These are phyloP conservation scores for Lymantria dispar DNA, from an alignment of 2,888 invertebrate genomes.

Conservation along the genomic window DNA sequence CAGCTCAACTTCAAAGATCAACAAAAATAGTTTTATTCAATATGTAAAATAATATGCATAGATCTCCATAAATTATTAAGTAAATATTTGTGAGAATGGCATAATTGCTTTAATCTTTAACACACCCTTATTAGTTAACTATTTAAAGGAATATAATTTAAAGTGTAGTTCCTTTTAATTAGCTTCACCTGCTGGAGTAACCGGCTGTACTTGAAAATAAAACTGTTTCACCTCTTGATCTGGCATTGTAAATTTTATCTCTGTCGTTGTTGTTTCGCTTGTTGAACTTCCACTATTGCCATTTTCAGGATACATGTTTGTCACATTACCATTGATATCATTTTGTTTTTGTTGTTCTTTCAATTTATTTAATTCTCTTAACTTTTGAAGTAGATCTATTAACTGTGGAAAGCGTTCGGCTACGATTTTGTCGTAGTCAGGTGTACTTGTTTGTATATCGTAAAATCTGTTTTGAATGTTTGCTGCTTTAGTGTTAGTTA, in stretches of 20 bases:
- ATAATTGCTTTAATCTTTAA: too few species aligned
- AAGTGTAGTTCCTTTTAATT: neutral
- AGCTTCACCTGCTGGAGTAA: slow-evolving; percentile 40
- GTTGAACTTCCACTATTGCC: neutral
- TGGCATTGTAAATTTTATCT: neutral
- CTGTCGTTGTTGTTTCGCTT: neutral
- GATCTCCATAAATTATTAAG: too few species aligned
- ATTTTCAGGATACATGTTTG: neutral
- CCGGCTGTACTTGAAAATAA: slow-evolving; percentile 41
- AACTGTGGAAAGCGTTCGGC: slow-evolving; percentile 23
- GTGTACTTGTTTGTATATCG: neutral
- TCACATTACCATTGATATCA: neutral
- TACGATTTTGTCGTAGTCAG: slow-evolving; percentile 15
- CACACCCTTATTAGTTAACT: too few species aligned
- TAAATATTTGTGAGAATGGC: too few species aligned
- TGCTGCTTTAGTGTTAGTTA: neutral
- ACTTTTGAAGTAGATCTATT: slow-evolving; percentile 25
- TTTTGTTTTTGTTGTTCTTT: slow-evolving; percentile 28
- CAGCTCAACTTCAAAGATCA: too few species aligned
- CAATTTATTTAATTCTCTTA: slow-evolving; percentile 36
- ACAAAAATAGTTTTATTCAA: too few species aligned
- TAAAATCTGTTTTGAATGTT: neutral
- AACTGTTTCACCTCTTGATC: slow-evolving; percentile 30
- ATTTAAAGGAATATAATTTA: too few species aligned
- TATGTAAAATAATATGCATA: too few species aligned